Conservation (phyloP, 2,113 vertebrate species). For the Mustela nigripes region DNA sequence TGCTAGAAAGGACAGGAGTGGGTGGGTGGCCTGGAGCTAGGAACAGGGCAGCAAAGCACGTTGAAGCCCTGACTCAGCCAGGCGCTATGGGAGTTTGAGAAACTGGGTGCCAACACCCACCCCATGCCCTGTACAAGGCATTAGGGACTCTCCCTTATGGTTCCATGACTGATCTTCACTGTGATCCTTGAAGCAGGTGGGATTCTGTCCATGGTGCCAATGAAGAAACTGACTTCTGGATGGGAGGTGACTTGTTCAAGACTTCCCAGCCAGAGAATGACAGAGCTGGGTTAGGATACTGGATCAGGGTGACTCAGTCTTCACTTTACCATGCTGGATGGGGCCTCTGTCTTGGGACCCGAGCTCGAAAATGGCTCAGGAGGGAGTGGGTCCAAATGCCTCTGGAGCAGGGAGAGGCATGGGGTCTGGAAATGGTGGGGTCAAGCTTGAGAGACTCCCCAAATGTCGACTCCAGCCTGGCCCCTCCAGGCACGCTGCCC, state of each 20-base stretch:
- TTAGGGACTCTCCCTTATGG: neutral
- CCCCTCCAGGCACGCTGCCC: neutral
- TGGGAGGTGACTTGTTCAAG: neutral
- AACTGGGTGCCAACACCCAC: neutral
- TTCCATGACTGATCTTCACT: neutral
- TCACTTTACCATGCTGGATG: neutral
- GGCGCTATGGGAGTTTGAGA: neutral
- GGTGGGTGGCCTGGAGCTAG: neutral
- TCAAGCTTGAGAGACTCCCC: neutral
- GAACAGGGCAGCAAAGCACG: neutral
- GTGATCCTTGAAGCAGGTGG: neutral
- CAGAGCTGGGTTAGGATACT: neutral
- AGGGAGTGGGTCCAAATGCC: too few relatives aligned
- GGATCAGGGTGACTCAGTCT: neutral
- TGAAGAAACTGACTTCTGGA: neutral
- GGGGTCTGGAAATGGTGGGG: neutral
- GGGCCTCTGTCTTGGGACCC: neutral
- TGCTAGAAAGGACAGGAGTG: neutral
- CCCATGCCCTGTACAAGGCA: neutral
- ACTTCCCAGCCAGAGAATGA: neutral
- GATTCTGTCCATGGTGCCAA: neutral
- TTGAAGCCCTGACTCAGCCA: slow-evolving; percentile 50
- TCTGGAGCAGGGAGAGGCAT: neutral
- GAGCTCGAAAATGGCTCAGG: neutral
- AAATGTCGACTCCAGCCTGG: neutral